phyloP scores from a whole-genome alignment of 2,888 invertebrate genomes.

The Gastracanthus pulcherrimus region DNA sequence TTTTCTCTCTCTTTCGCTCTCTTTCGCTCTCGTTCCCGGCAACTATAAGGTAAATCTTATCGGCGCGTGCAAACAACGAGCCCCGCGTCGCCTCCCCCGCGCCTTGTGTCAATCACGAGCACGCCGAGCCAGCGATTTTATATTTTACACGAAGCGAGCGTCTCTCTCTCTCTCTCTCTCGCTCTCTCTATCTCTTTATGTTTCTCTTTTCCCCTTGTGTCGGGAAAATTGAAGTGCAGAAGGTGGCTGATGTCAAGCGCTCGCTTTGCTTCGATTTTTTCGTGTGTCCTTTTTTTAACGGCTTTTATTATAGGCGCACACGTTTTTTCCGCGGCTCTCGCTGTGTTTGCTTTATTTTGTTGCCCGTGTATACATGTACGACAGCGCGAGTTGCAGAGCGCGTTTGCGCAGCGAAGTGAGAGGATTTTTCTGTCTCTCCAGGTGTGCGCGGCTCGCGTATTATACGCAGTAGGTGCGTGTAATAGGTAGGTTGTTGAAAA shows the following conservation, averaged over 20 bases:
- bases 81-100: background rate
- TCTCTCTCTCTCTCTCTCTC: background rate
- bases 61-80: conserved; percentile 30
- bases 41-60: conserved; percentile 15
- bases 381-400: too few species aligned
- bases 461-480: too few species aligned
- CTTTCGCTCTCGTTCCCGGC: background rate
- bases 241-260: too few species aligned
- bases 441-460: too few species aligned
- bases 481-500: too few species aligned
- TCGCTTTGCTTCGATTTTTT: too few species aligned
- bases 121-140: conserved; percentile 54
- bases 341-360: too few species aligned
- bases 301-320: too few species aligned
- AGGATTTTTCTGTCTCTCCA: too few species aligned
- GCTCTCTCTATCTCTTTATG: background rate
- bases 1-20: background rate
- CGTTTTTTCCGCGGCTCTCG: too few species aligned
- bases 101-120: conserved; percentile 60
- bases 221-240: conserved; percentile 16
- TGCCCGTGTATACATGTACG: too few species aligned
- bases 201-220: background rate
- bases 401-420: too few species aligned
- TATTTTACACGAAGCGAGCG: conserved; percentile 40
- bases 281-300: background rate